phyloP scores from a whole-genome alignment of 2,888 invertebrate genomes.

The Tetheella fluctuosa region DNA sequence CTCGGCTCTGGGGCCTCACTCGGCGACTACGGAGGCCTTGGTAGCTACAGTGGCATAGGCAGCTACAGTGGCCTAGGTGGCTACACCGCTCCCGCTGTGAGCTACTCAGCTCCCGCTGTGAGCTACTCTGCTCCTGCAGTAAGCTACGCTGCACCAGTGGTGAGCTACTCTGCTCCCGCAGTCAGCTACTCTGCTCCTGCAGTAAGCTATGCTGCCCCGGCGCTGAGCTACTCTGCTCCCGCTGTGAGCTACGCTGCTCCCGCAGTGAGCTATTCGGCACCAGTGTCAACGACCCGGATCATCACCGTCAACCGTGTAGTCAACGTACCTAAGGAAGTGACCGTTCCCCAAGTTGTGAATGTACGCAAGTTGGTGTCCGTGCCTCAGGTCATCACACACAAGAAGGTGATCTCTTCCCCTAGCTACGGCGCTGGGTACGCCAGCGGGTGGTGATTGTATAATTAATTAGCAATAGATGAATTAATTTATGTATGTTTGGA shows the following conservation, averaged over 20 bases:
- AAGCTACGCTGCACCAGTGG: constrained; percentile 11
- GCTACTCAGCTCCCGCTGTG: constrained; percentile 15
- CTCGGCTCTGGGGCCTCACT: constrained; percentile 16
- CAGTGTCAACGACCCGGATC: constrained; percentile 22
- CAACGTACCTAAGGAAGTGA: constrained; percentile 32
- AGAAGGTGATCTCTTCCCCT: constrained; percentile 30
- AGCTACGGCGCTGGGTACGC: constrained; percentile 17
- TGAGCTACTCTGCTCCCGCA: constrained; percentile 16
- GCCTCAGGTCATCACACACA: constrained; percentile 36
- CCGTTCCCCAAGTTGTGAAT: constrained; percentile 33
- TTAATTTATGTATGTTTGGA: not conserved
- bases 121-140: constrained; percentile 17
- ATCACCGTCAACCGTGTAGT: constrained; percentile 32
- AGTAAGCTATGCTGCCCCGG: constrained; percentile 14
- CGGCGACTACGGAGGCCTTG: constrained; percentile 17
- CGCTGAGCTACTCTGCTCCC: constrained; percentile 19
- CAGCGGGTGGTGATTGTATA: constrained; percentile 19
- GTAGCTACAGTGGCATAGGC: not conserved
- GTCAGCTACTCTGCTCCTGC: constrained; percentile 15
- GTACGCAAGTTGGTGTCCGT: constrained; percentile 39
- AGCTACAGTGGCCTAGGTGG: not conserved
- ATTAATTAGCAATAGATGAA: not conserved
- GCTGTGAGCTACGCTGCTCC: constrained; percentile 16
- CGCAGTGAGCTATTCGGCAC: constrained; percentile 17
- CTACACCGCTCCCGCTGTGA: constrained; percentile 14